Percentiles rank a stretch among this genome's conserved stretches.
Evolutionary conservation across 1,140 invertebrate species (phyloP).

Genomic region (Drosophila pallidifrons): DNA sequence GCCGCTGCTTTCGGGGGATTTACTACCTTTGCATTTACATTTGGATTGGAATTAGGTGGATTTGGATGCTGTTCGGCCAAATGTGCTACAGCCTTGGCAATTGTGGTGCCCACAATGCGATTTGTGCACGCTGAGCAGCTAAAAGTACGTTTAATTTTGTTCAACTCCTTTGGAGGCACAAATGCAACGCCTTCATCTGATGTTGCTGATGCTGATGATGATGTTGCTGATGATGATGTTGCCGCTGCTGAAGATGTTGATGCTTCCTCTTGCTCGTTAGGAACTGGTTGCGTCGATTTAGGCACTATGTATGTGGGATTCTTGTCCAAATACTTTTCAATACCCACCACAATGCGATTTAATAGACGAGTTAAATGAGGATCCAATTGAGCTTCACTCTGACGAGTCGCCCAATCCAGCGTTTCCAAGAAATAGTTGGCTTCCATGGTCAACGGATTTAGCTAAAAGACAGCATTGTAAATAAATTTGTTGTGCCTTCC

Average conservation of each 20-base stretch:
- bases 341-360: slow-evolving; percentile 64
- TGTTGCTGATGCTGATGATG: neutral
- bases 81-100: slow-evolving; percentile 64
- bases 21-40: neutral
- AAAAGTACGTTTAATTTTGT: slow-evolving; percentile 64
- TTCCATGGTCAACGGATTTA: slow-evolving; percentile 76
- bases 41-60: slow-evolving; percentile 3
- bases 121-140: slow-evolving; percentile 58
- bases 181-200: slow-evolving; percentile 38
- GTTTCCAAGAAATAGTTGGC: slow-evolving; percentile 68
- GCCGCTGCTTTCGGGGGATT: slow-evolving; percentile 24
- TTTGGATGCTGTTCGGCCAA: slow-evolving; percentile 65
- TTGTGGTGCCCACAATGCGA: slow-evolving; percentile 64
- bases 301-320: slow-evolving; percentile 56
- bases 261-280: slow-evolving; percentile 5
- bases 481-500: neutral
- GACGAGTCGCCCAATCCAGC: slow-evolving; percentile 40
- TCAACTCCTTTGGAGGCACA: slow-evolving; percentile 55
- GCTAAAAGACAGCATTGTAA: slow-evolving; percentile 29
- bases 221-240: no score
- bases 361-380: slow-evolving; percentile 55
- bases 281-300: slow-evolving; percentile 26
- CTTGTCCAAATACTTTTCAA: slow-evolving; percentile 68
- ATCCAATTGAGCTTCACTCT: slow-evolving; percentile 56
- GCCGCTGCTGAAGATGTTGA: neutral